phyloP scores from a whole-genome alignment of 2,113 vertebrate species.

The Emydura subglobosa region DNA sequence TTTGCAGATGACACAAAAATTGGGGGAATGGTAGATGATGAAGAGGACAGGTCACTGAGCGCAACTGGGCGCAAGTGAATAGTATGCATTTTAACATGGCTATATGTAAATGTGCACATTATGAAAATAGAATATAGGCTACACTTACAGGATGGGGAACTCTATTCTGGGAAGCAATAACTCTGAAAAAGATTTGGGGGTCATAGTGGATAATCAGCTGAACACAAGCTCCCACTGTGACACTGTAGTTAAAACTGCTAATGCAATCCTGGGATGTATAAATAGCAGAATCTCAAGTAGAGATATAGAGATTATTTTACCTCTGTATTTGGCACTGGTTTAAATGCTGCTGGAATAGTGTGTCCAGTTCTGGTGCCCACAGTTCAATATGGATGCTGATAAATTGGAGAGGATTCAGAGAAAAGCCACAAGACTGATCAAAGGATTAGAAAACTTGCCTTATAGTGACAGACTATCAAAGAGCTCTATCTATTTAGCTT shows the following conservation, averaged over 20 bases:
- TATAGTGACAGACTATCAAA: neutral
- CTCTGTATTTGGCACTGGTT: neutral
- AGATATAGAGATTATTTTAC: neutral
- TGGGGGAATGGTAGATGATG: neutral
- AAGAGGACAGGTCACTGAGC: neutral
- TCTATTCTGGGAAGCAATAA: neutral
- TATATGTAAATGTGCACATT: neutral
- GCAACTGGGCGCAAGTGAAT: neutral
- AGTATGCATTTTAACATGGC: neutral
- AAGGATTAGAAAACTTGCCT: neutral
- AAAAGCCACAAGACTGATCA: neutral
- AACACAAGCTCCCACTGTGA: neutral
- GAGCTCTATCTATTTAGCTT: neutral
- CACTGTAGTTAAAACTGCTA: neutral
- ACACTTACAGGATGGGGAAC: neutral
- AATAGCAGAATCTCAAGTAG: neutral
- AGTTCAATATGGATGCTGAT: neutral
- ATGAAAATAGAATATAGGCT: neutral
- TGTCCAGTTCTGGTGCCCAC: neutral
- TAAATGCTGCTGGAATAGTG: neutral
- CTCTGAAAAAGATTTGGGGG: neutral
- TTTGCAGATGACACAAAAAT: neutral
- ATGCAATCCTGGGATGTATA: neutral
- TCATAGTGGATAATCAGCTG: neutral
- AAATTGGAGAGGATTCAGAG: neutral